Evolutionary conservation across 2,888 invertebrate genomes (phyloP).

Genomic region (Laspeyria flexula): DNA sequence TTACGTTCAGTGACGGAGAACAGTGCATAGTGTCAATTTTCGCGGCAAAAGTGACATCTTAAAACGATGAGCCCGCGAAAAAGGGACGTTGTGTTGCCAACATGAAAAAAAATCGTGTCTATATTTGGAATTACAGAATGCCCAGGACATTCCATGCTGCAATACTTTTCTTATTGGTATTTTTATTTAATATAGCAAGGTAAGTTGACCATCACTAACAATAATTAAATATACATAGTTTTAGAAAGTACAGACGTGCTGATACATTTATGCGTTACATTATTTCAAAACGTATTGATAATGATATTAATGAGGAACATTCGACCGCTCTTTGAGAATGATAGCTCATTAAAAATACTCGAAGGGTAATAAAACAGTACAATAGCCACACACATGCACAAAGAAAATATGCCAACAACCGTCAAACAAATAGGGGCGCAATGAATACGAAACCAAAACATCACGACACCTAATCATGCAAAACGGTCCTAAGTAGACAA

Average conservation of each 20-base stretch:
- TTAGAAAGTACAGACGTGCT: not conserved
- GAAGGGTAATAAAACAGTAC: conserved; percentile 31
- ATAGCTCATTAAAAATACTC: conserved; percentile 32
- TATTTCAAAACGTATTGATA: conserved; percentile 11
- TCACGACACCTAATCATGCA: conserved; percentile 72
- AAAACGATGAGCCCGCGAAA: conserved; percentile 72
- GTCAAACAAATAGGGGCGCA: conserved; percentile 57
- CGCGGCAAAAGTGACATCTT: conserved; percentile 64
- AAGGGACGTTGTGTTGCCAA: conserved; percentile 78
- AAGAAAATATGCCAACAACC: conserved; percentile 51
- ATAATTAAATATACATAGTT: conserved; percentile 15
- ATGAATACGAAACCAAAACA: conserved; percentile 67
- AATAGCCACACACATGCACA: conserved; percentile 39
- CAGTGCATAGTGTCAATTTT: conserved; percentile 55
- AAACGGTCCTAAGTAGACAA: conserved; percentile 67
- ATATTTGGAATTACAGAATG: conserved; percentile 73
- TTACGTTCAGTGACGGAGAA: conserved; percentile 41
- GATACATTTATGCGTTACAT: not conserved
- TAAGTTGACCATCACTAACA: conserved; percentile 51
- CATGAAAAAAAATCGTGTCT: conserved; percentile 70
- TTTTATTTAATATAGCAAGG: conserved; percentile 76
- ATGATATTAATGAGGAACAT: conserved; percentile 23
- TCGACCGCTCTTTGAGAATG: conserved; percentile 17
- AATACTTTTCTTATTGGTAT: conserved; percentile 70
- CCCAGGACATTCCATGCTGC: conserved; percentile 65